Evolutionary conservation across 2,888 invertebrate genomes (phyloP), one percentile per base, ranked within the genome.

Genomic region (Ochropacha duplaris): DNA sequence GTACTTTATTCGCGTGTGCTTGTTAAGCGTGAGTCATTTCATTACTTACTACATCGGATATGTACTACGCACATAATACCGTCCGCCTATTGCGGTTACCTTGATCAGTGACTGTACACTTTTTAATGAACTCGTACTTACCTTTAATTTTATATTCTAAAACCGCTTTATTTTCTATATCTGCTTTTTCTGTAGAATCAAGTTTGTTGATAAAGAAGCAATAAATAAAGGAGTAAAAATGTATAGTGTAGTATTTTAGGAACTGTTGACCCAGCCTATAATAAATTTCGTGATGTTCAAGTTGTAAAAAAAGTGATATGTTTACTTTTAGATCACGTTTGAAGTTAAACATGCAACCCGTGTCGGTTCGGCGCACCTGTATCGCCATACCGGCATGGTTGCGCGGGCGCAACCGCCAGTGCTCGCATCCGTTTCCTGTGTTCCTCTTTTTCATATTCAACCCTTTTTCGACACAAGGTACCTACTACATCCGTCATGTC

Each of bases 391-490:
- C 64, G 56, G 62, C 56, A 57, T 51, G 59, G 60, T 62, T 58
- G 74, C 74, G 72, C 64, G 57, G 58, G 68, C 71, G 78, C 77
- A 77, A 73, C 80, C 74, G 69, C 74, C 74, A 70, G 68, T 67
- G 66, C 78, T 68, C 69, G 81, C 86, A 88, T 91, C 90, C 92
- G 90, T 72, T 92, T 91, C 90, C 91, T 81, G 86, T 87, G 77
- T 83, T 83, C 79, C 83, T 80, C 84, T 75, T 79, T 72, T 66
- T 60, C 69, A 74, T 44, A 55, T 54, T 19, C 54, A 74, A 65
- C 71, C 81, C 73, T 78, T 78, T n/a, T 68, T 61, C 60, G 55
- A 68, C 76, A 70, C 71, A 78, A 76, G 74, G 68, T 68, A 74
- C 68, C 71, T n/a, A n/a, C 4, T 6, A 66, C 71, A 77, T 84